phyloP scores from a whole-genome alignment of 2,113 vertebrate species.

The Sciurus niger region DNA sequence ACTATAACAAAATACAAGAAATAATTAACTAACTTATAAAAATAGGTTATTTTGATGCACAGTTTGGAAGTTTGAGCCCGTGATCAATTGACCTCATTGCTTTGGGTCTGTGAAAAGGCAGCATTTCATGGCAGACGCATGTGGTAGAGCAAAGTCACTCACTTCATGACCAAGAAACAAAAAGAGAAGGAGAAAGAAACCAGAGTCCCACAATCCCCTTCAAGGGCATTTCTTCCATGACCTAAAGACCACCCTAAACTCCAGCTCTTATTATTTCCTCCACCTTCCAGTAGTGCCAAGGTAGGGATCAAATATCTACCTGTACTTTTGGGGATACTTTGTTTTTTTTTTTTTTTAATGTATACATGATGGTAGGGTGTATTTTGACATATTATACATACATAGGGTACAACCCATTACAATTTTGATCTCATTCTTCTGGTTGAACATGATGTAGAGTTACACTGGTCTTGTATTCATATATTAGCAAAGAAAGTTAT shows the following conservation, averaged over 20 bases:
- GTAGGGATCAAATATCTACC: background rate
- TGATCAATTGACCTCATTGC: background rate
- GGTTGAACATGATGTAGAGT: too few relatives aligned
- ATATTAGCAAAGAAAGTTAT: too few relatives aligned
- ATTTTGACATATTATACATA: too few relatives aligned
- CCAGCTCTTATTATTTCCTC: background rate
- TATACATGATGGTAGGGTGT: too few relatives aligned
- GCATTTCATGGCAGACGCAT: background rate
- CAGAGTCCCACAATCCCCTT: background rate
- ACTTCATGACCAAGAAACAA: background rate
- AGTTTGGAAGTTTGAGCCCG: background rate
- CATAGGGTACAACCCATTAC: too few relatives aligned
- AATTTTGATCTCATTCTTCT: too few relatives aligned
- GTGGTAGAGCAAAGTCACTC: background rate
- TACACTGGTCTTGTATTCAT: too few relatives aligned
- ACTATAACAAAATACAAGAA: background rate
- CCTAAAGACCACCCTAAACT: background rate
- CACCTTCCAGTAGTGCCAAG: background rate
- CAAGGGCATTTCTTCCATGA: background rate
- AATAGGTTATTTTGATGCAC: background rate
- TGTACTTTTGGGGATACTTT: background rate
- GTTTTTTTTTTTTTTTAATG: too few relatives aligned
- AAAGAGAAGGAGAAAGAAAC: background rate
- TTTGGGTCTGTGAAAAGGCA: background rate
- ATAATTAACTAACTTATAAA: background rate